Evolutionary conservation across 2,113 vertebrate species (phyloP), one percentile per base, ranked within the genome.

Genomic region (Thunnus thynnus): DNA sequence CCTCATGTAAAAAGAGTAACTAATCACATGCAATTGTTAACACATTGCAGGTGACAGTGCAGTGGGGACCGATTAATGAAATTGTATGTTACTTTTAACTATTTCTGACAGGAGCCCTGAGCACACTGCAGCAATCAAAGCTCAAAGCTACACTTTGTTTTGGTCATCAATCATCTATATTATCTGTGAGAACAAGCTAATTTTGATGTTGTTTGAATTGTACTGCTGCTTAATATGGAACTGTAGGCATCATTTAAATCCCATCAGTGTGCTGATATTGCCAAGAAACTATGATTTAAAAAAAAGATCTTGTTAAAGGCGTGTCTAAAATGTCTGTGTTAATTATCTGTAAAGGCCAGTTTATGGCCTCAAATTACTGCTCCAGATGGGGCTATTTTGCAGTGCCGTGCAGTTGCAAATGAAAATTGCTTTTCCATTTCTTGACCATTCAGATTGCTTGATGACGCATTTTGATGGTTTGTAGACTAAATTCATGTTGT

Each of bases 191-290:
- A 61, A n/a, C 30, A 18, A 16, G 18, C 18, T 41, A 41, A 41
- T 62, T 41, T 32, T n/a, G 60, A 62, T n/a, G 41, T 44, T n/a
- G 17, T 44, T n/a, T 62, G n/a, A 62, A 62, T 20, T 62, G 32
- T 6, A 62, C 16, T 32, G 16, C 30, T 11, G 30, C 4, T 44
- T 44, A 13, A 62, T 18, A 13, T 8, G 32, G 32, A 62, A 61
- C 17, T 61, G 16, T 61, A 17, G 56, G 17, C 8, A 17, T 10
- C 16, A 12, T 20, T 57, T 30, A 17, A 5, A 68, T 32, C 47
- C 12, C 36, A n/a, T 67, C 5, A 13, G 27, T 52, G 65, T 52
- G 65, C 5, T 67, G 65, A 6, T 32, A 32, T 17, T 66, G 9
- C 16, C 25, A 51, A 30, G 64, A 51, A 51, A 51, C 1, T 18